Base-by-base conservation (phyloP, 1,140 invertebrate genomes). In the Homalodisca vitripennis region DNA sequence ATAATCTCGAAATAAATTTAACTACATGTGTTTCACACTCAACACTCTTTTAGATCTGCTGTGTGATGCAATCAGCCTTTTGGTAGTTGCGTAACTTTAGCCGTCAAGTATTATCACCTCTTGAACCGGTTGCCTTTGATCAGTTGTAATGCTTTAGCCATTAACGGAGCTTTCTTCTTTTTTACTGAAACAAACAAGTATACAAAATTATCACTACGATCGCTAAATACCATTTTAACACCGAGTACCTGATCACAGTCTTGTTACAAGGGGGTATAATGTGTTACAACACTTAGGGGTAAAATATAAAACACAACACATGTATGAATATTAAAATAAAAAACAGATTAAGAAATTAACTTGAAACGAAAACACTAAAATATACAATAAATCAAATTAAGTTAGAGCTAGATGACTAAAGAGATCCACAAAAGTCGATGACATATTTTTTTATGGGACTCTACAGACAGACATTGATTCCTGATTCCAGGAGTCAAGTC, bases 121-220 rank as follows among this genome's bases (percentile, higher is more conserved):
- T 74, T 72, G 48, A 71, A 72, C 41, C 70, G 68, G 64, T 68
- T 72, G 26, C 72, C 69, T 71, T 76, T 77, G 1, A 77, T 73
- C 3, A 75, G 67, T 57, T 77, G 76, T 2, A 77, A 63, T 1
- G 76, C 70, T 69, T 77, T 77, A 29, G 71, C 69, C 76, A 77
- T 77, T 13, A 77, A 69, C 29, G 76, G 76, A n/a, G 76, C 76
- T 71, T 76, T 75, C 69, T 74, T 77, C 68, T 76, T 77, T 66
- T 77, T 76, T 46, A 74, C 73, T 74, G 70, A 13, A 71, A 75
- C n/a, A 70, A 67, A 69, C 55, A 41, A 67, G 22, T 41, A 55
- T 10, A 27, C 20, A 31, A 68, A 13, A 31, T 22, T 10, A n/a
- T 1, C 13, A 70, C 13, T 24, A 47, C 14, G 13, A 68, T 26